Percentiles rank a stretch among this genome's conserved stretches.
These are phyloP conservation scores for Hyaena hyaena DNA, from an alignment of 2,113 vertebrate species.

Conservation along the genomic window DNA sequence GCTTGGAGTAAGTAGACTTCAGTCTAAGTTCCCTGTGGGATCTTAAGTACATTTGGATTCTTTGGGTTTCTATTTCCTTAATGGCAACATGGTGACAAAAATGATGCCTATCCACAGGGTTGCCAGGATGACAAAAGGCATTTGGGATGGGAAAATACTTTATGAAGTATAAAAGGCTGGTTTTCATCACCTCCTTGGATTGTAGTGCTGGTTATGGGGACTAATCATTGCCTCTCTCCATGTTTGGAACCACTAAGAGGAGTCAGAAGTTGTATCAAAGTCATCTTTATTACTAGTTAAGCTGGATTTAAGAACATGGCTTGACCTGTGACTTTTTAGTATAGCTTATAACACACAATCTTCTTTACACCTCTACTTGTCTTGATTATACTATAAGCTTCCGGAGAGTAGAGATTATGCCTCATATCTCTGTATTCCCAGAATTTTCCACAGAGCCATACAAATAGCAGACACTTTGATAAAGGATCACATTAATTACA, in stretches of 20 bases:
- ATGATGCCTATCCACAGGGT: background rate
- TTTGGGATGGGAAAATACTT: background rate
- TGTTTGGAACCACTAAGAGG: background rate
- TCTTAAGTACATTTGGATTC: background rate
- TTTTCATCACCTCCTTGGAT: background rate
- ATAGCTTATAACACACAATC: background rate
- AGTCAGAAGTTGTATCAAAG: background rate
- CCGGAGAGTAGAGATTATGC: background rate
- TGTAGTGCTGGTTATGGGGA: background rate
- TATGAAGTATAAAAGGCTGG: background rate
- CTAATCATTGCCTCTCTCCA: background rate
- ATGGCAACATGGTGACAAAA: background rate
- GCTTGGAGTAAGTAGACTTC: background rate
- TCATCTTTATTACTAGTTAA: background rate
- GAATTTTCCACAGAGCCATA: background rate
- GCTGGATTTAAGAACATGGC: background rate
- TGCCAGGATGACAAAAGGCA: background rate
- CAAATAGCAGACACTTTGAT: background rate
- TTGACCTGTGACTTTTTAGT: background rate
- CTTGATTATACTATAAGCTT: background rate
- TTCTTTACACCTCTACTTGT: conserved; percentile 17
- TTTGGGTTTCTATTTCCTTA: background rate
- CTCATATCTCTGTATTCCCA: background rate
- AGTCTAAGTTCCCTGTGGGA: background rate
- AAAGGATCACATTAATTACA: background rate